Evolutionary conservation across 2,888 invertebrate genomes (phyloP), one percentile per base, ranked within the genome.

Genomic region (Ormyrus rosae): DNA sequence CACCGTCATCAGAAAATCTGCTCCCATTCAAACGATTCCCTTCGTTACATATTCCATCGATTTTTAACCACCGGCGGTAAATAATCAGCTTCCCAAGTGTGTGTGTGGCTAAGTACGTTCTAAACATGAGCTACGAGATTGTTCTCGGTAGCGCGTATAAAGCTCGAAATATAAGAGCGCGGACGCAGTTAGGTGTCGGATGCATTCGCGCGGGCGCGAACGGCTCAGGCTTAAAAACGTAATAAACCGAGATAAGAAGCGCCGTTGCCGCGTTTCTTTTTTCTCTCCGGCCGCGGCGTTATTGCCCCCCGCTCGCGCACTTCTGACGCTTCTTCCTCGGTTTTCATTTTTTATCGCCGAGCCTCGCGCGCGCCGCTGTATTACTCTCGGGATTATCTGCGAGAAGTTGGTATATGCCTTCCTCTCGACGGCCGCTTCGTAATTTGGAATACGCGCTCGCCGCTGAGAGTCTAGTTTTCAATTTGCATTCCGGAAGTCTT

Each of bases 161-260:
- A 68, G 68, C 50, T 70, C 55, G 19, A 48, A 63, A 48, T 55
- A 70, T 46, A 69, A 46, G 48, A 55, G 50, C 58, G 68, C 63
- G 60, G 56, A 34, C 58, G 67, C 71, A 72, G 77, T 76, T 72
- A 77, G 63, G 46, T 34, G 67, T 19, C 34, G 45, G 67, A 58
- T 68, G 79, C 19, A 2, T 19, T 19, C 19, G 60, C 63, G 9
- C 72, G 19, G 84, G 86, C 84, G 85, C 82, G 85, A 85, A 84
- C 84, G 45, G 63, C 82, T 77, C 77, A 83, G 84, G 84, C 85
- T 86, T 88, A 88, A 88, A 87, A 88, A 88, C 87, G 87, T 86
- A 87, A 89, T 88, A 88, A 88, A 87, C 86, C 84, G 86, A 86
- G 87, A 87, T 87, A 87, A 84, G 84, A 19, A 19, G 19, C 19